A percentile compares a stretch with the other conserved stretches of the same genome.
phyloP scores from a whole-genome alignment of 2,113 vertebrate species.

The Sarotherodon lohbergeri region DNA sequence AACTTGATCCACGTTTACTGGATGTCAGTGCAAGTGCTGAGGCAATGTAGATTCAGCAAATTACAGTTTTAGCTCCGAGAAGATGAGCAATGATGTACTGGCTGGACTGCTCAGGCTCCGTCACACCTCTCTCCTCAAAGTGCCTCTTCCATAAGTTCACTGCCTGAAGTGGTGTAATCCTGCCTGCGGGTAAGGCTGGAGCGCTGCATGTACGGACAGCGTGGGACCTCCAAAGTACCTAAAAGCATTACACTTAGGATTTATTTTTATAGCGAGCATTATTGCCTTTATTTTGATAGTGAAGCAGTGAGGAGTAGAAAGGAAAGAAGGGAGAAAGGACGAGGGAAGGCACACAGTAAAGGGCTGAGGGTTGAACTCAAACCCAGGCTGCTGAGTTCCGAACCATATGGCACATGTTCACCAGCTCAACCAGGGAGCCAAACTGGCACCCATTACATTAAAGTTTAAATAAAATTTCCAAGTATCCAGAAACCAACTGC shows the following conservation, averaged over 20 bases:
- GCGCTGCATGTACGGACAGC: not conserved
- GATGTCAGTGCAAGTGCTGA: not conserved
- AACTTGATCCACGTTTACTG: not conserved
- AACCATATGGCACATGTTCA: not conserved
- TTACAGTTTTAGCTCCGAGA: constrained; percentile 84
- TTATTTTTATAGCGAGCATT: not conserved
- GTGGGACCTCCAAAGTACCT: constrained; percentile 8
- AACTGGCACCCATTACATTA: not conserved
- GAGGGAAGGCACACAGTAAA: not conserved
- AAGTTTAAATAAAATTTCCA: not conserved
- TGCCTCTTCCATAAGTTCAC: constrained; percentile 74
- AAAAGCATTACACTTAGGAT: not conserved
- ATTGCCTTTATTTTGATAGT: not conserved
- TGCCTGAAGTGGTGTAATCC: constrained; percentile 60
- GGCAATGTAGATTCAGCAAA: not conserved
- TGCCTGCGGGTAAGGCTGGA: constrained; percentile 15
- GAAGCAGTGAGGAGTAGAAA: not conserved
- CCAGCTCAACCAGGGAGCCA: not conserved
- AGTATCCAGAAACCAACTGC: not conserved
- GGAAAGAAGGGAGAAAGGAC: not conserved
- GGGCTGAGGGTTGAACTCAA: not conserved
- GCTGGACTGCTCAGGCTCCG: constrained; percentile 82
- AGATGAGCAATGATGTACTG: constrained; percentile 87
- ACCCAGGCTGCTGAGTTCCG: not conserved
- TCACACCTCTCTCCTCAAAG: constrained; percentile 78